phyloP scores from a whole-genome alignment of 2,797 vertebrate genomes.

The Catostomus latipinnis region DNA sequence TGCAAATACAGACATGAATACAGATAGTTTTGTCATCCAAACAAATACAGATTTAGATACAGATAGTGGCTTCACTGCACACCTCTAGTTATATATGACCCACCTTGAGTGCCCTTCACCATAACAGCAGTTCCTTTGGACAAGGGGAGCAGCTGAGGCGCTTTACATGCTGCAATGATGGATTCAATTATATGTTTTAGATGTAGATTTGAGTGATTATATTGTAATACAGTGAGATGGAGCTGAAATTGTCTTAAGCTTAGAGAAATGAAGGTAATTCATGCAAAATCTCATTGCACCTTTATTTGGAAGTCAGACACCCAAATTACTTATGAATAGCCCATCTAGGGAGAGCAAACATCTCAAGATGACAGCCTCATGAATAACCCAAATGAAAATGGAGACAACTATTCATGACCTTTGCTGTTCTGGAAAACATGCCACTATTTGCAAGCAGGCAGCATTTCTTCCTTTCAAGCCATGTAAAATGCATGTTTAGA shows the following conservation, averaged over 20 bases:
- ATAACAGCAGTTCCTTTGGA: neutral
- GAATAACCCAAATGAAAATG: conserved; percentile 58
- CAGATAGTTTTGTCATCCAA: neutral
- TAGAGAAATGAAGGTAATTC: conserved; percentile 44
- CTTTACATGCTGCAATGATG: conserved; percentile 16
- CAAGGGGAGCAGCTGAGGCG: neutral
- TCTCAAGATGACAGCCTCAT: conserved; percentile 53
- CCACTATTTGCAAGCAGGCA: conserved; percentile 25
- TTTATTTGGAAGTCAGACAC: conserved; percentile 52
- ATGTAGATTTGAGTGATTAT: conserved; percentile 47
- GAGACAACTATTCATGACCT: conserved; percentile 58
- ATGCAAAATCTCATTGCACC: conserved; percentile 54
- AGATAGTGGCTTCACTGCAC: neutral
- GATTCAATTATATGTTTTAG: conserved; percentile 49
- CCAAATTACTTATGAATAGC: conserved; percentile 61
- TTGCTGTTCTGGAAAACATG: conserved; percentile 44
- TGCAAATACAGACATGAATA: neutral
- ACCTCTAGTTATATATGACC: neutral
- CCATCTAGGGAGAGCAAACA: conserved; percentile 54
- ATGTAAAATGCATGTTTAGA: conserved; percentile 44
- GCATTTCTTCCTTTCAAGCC: conserved; percentile 19
- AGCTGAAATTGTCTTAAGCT: conserved; percentile 26
- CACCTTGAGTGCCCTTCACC: conserved; percentile 36
- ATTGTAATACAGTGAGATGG: conserved; percentile 43
- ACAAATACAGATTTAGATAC: neutral